phyloP scores from a whole-genome alignment of 1,140 invertebrate species.

The Eurosta solidaginis region DNA sequence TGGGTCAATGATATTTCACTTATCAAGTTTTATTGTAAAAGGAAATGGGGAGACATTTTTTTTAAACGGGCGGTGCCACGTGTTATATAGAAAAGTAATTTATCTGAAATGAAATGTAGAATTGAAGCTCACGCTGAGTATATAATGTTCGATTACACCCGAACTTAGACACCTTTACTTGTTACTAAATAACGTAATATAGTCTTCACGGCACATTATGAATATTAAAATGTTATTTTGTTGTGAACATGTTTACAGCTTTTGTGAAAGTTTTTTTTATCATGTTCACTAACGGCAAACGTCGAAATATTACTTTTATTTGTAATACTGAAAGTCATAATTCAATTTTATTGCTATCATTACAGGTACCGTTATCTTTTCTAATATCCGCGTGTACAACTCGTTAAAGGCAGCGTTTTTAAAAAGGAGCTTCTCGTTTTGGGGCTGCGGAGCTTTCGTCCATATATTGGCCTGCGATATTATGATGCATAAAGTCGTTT shows the following conservation, averaged over 20 bases:
- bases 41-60: too few species aligned
- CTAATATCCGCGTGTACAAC: slow-evolving; percentile 49
- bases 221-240: slow-evolving; percentile 4
- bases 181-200: too few species aligned
- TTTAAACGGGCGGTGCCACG: too few species aligned
- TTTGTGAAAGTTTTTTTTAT: neutral
- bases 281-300: neutral
- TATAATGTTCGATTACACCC: too few species aligned
- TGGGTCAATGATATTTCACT: too few species aligned
- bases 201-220: slow-evolving; percentile 13
- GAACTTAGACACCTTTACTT: too few species aligned
- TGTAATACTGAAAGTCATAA: slow-evolving; percentile 49
- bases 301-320: neutral
- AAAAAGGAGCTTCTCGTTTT: neutral
- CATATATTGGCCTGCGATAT: slow-evolving; percentile 3
- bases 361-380: slow-evolving; percentile 56
- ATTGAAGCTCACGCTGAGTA: too few species aligned
- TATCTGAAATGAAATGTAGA: too few species aligned
- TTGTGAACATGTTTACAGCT: neutral
- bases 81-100: too few species aligned
- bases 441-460: neutral
- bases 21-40: too few species aligned
- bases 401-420: neutral
- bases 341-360: slow-evolving; percentile 59
- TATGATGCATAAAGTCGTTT: neutral